Conservation (phyloP, 2,888 invertebrate genomes). For the Nymphalis urticae region DNA sequence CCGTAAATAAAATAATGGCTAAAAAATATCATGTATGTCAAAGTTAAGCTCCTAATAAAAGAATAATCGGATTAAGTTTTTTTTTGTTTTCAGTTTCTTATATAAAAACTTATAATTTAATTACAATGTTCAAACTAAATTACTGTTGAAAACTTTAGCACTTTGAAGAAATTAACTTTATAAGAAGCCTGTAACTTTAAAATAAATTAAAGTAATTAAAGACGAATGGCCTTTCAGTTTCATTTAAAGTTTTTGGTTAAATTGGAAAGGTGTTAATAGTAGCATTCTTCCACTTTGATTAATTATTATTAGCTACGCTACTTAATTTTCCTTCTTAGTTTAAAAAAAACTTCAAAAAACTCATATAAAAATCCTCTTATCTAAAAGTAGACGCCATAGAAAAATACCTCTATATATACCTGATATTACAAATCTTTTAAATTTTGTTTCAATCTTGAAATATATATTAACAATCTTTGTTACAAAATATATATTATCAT, state of each 20-base stretch:
- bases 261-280: slow-evolving; percentile 29
- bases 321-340: slow-evolving; percentile 8
- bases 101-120: slow-evolving; percentile 12
- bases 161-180: slow-evolving; percentile 35
- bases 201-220: slow-evolving; percentile 38
- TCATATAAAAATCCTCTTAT: too few relatives aligned
- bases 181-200: slow-evolving; percentile 30
- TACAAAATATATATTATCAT: too few relatives aligned
- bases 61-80: too few relatives aligned
- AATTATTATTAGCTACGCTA: not conserved
- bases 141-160: slow-evolving; percentile 33
- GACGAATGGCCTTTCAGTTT: slow-evolving; percentile 34
- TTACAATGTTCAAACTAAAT: slow-evolving; percentile 30
- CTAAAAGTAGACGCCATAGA: too few relatives aligned
- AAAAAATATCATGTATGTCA: too few relatives aligned
- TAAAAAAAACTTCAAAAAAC: not conserved
- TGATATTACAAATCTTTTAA: too few relatives aligned
- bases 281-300: slow-evolving; percentile 2
- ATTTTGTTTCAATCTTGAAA: too few relatives aligned
- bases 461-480: too few relatives aligned
- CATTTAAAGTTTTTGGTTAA: slow-evolving; percentile 30
- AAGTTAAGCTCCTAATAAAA: too few relatives aligned
- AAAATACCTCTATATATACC: too few relatives aligned
- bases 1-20: too few relatives aligned
- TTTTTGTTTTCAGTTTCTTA: not conserved